phyloP scores from a whole-genome alignment of 2,888 invertebrate species.

The Andrena flavipes region DNA sequence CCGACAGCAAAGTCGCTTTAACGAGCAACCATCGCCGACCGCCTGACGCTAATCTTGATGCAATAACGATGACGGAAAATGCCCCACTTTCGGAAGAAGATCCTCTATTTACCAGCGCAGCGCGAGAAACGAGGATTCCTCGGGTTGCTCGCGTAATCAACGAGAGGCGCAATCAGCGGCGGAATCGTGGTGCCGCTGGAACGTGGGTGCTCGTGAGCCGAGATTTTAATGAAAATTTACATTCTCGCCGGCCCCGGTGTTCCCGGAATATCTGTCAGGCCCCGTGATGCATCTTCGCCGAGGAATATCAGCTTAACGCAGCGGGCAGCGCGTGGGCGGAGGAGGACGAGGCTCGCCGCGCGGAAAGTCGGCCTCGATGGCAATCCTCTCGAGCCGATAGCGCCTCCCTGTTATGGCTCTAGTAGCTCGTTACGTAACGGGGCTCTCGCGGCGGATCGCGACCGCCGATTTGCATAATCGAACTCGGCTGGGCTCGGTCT shows the following conservation, averaged over 20 bases:
- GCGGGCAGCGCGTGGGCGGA: slow-evolving; percentile 18
- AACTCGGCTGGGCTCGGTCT: slow-evolving; percentile 39
- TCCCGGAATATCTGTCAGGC: slow-evolving; percentile 20
- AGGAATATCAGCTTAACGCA: slow-evolving; percentile 46
- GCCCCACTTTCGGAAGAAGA: neutral
- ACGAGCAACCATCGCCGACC: neutral
- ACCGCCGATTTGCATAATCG: slow-evolving; percentile 66
- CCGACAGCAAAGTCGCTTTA: neutral
- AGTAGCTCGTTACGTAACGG: slow-evolving; percentile 50
- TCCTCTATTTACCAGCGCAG: neutral
- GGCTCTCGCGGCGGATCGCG: slow-evolving; percentile 30
- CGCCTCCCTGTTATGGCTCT: slow-evolving; percentile 43
- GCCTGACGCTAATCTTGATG: too few relatives aligned
- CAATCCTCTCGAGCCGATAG: slow-evolving; percentile 6
- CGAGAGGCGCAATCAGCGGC: slow-evolving; percentile 42
- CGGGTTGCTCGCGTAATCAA: slow-evolving; percentile 34
- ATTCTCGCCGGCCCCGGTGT: slow-evolving; percentile 26
- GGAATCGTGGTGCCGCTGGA: slow-evolving; percentile 42
- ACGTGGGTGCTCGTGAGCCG: slow-evolving; percentile 27
- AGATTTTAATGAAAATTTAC: slow-evolving; percentile 64
- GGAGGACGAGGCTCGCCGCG: neutral
- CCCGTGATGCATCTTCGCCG: slow-evolving; percentile 22
- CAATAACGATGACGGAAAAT: neutral
- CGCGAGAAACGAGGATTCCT: slow-evolving; percentile 5
- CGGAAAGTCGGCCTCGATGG: slow-evolving; percentile 16